These are phyloP conservation scores for Cephalopterus ornatus DNA, from an alignment of 2,113 vertebrate species.

Conservation along the genomic window DNA sequence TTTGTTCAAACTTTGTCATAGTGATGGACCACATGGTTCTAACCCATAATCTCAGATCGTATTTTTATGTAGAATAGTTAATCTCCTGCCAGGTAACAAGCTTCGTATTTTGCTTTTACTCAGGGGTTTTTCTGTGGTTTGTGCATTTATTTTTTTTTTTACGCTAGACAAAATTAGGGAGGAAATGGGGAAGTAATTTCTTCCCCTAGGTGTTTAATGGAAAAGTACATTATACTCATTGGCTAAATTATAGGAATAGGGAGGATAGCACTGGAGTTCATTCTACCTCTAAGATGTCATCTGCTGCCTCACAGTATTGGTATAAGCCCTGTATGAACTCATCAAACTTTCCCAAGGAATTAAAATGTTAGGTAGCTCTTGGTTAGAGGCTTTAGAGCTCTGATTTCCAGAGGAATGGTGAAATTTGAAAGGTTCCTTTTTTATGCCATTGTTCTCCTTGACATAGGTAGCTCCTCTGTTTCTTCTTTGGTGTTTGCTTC, in stretches of 20 bases:
- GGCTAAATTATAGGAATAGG: not conserved
- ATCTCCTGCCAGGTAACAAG: not conserved
- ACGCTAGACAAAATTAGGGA: not conserved
- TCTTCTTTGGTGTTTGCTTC: not conserved
- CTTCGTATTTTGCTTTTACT: not conserved
- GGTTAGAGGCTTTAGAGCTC: not conserved
- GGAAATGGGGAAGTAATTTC: not conserved
- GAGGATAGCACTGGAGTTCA: not conserved
- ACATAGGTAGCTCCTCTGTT: not conserved
- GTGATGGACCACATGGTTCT: not conserved
- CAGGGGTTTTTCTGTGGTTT: not conserved
- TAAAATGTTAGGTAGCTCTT: not conserved
- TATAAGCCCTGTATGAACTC: not conserved
- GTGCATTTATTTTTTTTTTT: not conserved
- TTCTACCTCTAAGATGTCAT: not conserved
- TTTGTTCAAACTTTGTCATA: not conserved
- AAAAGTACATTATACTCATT: not conserved
- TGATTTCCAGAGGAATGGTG: not conserved
- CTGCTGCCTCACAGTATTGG: not conserved
- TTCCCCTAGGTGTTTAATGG: not conserved
- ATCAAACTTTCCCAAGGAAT: not conserved
- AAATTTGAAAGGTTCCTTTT: not conserved
- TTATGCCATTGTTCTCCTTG: not conserved
- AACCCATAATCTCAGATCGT: not conserved
- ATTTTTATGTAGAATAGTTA: not conserved